These are phyloP conservation scores for Melikaiella ostensackeni DNA, from an alignment of 2,888 invertebrate genomes.

Conservation along the genomic window DNA sequence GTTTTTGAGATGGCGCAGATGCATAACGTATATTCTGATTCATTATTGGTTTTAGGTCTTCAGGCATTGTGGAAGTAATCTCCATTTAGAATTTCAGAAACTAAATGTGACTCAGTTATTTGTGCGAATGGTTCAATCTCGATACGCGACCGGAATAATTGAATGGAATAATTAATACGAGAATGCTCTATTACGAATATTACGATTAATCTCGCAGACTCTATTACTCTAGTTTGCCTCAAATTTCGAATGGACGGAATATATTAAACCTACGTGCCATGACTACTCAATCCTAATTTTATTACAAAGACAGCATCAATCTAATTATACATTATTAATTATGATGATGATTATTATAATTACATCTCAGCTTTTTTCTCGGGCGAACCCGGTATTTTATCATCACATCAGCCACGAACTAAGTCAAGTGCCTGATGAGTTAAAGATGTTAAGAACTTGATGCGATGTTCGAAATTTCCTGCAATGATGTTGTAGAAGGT, in stretches of 20 bases:
- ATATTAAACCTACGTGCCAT: slow-evolving; percentile 1
- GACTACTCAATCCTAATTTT: slow-evolving; percentile 24
- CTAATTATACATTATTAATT: too few relatives aligned
- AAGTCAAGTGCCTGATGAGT: too few relatives aligned
- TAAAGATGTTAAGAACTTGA: too few relatives aligned
- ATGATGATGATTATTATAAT: too few relatives aligned
- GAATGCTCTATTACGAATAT: slow-evolving; percentile 56
- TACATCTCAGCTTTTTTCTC: too few relatives aligned
- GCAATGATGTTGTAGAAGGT: too few relatives aligned
- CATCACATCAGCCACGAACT: too few relatives aligned
- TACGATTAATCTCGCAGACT: slow-evolving; percentile 49
- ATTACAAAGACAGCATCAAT: background rate
- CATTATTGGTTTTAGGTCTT: background rate
- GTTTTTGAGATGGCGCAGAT: background rate
- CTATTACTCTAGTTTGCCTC: slow-evolving; percentile 8
- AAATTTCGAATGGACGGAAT: slow-evolving; percentile 19
- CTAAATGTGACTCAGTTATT: slow-evolving; percentile 53
- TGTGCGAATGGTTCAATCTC: slow-evolving; percentile 65
- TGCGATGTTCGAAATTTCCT: too few relatives aligned
- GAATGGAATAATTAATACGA: slow-evolving; percentile 64
- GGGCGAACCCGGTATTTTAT: too few relatives aligned
- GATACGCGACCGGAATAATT: slow-evolving; percentile 60
- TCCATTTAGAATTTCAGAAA: slow-evolving; percentile 2
- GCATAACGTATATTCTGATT: background rate
- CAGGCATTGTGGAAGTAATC: background rate